Base-by-base conservation (phyloP, 2,113 vertebrate species). In the Plecotus auritus region DNA sequence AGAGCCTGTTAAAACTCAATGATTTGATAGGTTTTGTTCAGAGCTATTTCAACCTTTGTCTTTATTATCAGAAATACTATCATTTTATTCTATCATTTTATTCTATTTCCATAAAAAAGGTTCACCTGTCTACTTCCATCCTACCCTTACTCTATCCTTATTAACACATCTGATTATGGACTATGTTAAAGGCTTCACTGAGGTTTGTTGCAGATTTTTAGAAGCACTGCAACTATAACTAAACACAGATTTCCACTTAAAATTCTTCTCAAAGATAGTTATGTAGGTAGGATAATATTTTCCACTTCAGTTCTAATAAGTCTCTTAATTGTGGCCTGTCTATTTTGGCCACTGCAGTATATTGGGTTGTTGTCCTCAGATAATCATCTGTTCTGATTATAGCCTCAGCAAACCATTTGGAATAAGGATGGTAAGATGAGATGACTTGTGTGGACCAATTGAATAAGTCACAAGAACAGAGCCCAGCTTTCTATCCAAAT, bases 321-420 rank as follows among this genome's bases (percentile, higher is more conserved):
- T 8, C 13, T 80, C 7, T 80, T 73, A n/a, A 80, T 88, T 73
- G 30, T 86, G 1, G 1, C 16, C n/a, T 42, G 35, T 4, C 56
- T 95, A 18, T 80, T 86, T 95, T 70, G n/a, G 20, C 6, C 2
- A 66, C 22, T 23, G 26, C 0, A 56, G 59, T 4, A 47, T 1
- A 66, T 82, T 42, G 28, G 14, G 9, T 73, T 61, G 8, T 83
- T 77, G 3, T 66, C 73, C 9, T 78, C 14, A 93, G 35, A 69
- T 37, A 91, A 49, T 86, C 37, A n/a, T 70, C 20, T 69, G 40
- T 82, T 66, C 14, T 90, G 12, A 87, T 18, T 49, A 5, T 22
- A 88, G 12, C 74, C 11, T 74, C 47, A 93, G 69, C 5, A 73
- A 93, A 70, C 11, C 42, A 61, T 54, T 92, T 85, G 82, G 66